phyloP scores from a whole-genome alignment of 1,140 invertebrate genomes.

The Platorchestia sp. region DNA sequence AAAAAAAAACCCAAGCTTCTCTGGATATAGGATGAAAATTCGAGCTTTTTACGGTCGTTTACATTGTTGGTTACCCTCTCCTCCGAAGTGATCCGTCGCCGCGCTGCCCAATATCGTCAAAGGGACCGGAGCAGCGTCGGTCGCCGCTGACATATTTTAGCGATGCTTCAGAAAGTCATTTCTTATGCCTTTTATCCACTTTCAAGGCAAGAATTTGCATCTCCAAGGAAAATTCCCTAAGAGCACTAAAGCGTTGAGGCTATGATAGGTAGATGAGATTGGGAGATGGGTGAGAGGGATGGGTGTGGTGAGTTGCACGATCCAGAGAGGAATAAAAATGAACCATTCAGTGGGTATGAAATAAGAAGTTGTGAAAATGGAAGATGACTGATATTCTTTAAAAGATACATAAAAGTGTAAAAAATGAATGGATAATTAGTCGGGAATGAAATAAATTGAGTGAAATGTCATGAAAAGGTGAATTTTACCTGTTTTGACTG shows the following conservation, averaged over 20 bases:
- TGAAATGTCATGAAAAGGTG: neutral
- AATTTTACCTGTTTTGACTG: too few relatives aligned
- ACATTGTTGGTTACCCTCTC: neutral
- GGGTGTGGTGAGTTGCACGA: neutral
- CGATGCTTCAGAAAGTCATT: constrained; percentile 31
- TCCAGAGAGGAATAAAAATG: neutral
- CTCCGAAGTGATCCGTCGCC: neutral
- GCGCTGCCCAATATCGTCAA: constrained; percentile 14
- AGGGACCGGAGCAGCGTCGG: neutral
- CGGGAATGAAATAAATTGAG: neutral
- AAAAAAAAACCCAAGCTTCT: neutral
- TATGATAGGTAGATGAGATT: constrained; percentile 39
- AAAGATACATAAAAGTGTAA: neutral
- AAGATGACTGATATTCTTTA: neutral
- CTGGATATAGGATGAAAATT: neutral
- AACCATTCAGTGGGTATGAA: neutral
- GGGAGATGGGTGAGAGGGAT: neutral
- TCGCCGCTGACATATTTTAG: constrained; percentile 7
- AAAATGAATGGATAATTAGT: neutral
- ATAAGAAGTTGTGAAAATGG: neutral
- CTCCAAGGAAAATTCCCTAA: constrained; percentile 39
- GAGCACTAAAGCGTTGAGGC: constrained; percentile 39
- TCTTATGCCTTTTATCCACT: constrained; percentile 51
- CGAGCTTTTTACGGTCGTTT: neutral
- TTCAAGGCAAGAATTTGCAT: constrained; percentile 26